Conservation (phyloP, 1,140 invertebrate genomes). For the Drosophila arawakana region DNA sequence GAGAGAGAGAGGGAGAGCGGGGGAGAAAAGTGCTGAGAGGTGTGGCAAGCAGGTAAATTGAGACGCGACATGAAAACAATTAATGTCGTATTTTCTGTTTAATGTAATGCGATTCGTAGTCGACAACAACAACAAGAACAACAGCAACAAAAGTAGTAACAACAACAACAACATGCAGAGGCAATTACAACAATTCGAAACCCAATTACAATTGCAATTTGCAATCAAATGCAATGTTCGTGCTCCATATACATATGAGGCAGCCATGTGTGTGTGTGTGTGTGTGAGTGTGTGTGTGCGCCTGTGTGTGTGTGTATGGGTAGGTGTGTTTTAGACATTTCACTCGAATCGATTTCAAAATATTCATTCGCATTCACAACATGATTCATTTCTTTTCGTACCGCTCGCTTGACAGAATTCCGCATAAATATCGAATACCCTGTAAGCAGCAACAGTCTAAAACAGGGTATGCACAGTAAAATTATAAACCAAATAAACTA, state of each 20-base stretch:
- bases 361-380: constrained; percentile 51
- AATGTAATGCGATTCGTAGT: constrained; percentile 17
- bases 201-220: constrained; percentile 60
- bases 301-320: constrained; percentile 11
- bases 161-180: constrained; percentile 31
- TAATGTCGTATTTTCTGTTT: constrained; percentile 38
- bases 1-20: not conserved
- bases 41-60: constrained; percentile 17
- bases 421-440: constrained; percentile 40
- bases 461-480: not conserved
- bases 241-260: constrained; percentile 25
- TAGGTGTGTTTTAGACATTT: constrained; percentile 48
- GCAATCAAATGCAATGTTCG: constrained; percentile 63
- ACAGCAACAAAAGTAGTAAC: constrained; percentile 10
- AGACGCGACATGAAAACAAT: constrained; percentile 46
- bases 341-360: constrained; percentile 51
- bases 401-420: constrained; percentile 44
- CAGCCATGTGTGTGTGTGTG: not conserved
- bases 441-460: not conserved
- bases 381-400: constrained; percentile 45
- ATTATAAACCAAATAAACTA: no score
- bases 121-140: not conserved
- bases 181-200: constrained; percentile 47
- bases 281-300: constrained; percentile 1
- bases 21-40: not conserved